These are phyloP conservation scores for Microdon myrmicae DNA, from an alignment of 2,888 invertebrate genomes.

Conservation along the genomic window DNA sequence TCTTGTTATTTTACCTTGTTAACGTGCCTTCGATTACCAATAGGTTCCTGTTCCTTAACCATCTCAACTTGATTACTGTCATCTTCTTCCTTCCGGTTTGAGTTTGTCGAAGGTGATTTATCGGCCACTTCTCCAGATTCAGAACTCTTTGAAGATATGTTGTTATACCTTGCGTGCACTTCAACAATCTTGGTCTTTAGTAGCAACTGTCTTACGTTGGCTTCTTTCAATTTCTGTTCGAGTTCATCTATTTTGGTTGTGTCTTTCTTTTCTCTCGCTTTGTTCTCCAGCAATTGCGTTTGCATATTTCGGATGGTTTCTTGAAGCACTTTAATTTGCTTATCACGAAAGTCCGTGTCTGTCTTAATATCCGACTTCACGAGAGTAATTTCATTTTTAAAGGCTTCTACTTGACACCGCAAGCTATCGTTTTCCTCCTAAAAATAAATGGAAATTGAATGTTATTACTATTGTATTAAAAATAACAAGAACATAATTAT, in stretches of 20 bases:
- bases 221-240: slow-evolving; percentile 64
- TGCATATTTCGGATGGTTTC: slow-evolving; percentile 67
- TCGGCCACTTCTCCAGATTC: slow-evolving; percentile 56
- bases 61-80: too few relatives aligned
- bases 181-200: slow-evolving; percentile 65
- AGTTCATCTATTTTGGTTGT: slow-evolving; percentile 61
- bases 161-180: slow-evolving; percentile 57
- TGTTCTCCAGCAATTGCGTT: slow-evolving; percentile 65
- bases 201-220: slow-evolving; percentile 65
- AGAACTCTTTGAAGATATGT: slow-evolving; percentile 56
- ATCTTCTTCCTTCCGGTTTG: slow-evolving; percentile 28
- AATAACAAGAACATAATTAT: too few relatives aligned
- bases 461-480: not conserved
- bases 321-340: slow-evolving; percentile 77
- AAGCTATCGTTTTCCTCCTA: slow-evolving; percentile 91
- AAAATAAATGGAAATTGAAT: slow-evolving; percentile 13
- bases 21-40: not conserved
- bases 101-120: slow-evolving; percentile 6
- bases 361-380: slow-evolving; percentile 83
- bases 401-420: slow-evolving; percentile 90
- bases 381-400: slow-evolving; percentile 92
- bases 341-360: slow-evolving; percentile 84
- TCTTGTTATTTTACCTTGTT: too few relatives aligned
- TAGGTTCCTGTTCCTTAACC: not conserved
- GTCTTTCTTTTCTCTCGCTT: slow-evolving; percentile 64